phyloP scores from a whole-genome alignment of 2,797 vertebrate genomes.

The Myioborus miniatus region DNA sequence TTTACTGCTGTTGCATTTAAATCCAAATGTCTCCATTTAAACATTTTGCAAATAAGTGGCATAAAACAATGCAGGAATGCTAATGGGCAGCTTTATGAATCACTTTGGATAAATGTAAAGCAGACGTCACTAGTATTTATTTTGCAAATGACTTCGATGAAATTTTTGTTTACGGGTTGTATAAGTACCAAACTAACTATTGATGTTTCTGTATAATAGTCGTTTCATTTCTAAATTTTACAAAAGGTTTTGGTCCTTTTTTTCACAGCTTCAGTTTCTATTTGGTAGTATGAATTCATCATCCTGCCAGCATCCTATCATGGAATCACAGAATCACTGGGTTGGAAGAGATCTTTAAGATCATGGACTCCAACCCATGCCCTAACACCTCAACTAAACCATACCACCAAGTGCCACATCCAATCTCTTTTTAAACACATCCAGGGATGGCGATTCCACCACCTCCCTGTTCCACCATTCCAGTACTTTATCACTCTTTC shows the following conservation, averaged over 20 bases:
- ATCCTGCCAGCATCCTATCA: neutral
- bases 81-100: neutral
- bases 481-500: neutral
- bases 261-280: neutral
- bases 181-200: neutral
- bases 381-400: neutral
- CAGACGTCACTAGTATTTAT: neutral
- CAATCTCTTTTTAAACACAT: neutral
- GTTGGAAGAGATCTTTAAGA: neutral
- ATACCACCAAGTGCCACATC: neutral
- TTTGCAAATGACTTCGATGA: neutral
- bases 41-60: neutral
- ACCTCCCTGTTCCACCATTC: rapidly evolving
- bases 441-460: neutral
- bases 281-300: neutral
- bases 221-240: neutral
- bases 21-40: neutral
- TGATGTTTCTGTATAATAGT: neutral
- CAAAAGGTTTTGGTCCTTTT: neutral
- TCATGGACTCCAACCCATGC: rapidly evolving
- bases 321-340: neutral
- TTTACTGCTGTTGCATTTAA: neutral
- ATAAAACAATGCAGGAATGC: neutral
- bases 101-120: neutral
- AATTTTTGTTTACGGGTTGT: neutral